Conservation (phyloP, 2,113 vertebrate genomes). For the Procavia capensis region DNA sequence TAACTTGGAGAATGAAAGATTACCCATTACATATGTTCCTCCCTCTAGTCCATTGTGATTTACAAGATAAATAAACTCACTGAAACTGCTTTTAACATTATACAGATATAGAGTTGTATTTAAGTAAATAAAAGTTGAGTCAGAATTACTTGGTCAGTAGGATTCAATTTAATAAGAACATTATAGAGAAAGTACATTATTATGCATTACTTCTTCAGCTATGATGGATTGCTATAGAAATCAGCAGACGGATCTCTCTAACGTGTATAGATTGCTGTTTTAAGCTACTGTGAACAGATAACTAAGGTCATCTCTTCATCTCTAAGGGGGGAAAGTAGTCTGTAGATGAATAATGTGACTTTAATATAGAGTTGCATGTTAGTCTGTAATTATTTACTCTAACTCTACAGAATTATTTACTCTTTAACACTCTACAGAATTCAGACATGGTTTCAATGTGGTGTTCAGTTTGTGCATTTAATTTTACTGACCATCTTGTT, state of each 20-base stretch:
- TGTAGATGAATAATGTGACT: conserved; percentile 81
- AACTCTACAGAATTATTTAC: conserved; percentile 81
- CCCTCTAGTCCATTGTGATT: conserved; percentile 66
- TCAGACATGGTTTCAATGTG: conserved; percentile 77
- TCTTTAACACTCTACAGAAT: conserved; percentile 80
- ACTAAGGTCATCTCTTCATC: conserved; percentile 72
- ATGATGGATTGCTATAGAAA: conserved; percentile 73
- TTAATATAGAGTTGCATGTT: conserved; percentile 83
- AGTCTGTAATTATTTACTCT: conserved; percentile 78
- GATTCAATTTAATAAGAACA: conserved; percentile 50
- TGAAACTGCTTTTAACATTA: conserved; percentile 52
- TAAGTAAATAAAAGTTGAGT: conserved; percentile 56
- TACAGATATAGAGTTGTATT: conserved; percentile 62
- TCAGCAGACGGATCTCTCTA: conserved; percentile 68
- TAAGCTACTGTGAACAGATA: conserved; percentile 82
- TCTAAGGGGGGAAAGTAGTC: conserved; percentile 72
- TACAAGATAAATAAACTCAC: conserved; percentile 39
- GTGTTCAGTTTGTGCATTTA: conserved; percentile 74
- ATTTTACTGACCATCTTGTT: conserved; percentile 67
- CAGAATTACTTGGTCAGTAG: conserved; percentile 63
- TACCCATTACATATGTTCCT: neutral
- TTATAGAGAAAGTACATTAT: conserved; percentile 64
- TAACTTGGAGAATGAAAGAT: conserved; percentile 26
- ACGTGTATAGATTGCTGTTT: conserved; percentile 71
- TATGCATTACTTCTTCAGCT: conserved; percentile 75